Base-by-base conservation (phyloP, 2,113 vertebrate species). In the Clupea harengus region DNA sequence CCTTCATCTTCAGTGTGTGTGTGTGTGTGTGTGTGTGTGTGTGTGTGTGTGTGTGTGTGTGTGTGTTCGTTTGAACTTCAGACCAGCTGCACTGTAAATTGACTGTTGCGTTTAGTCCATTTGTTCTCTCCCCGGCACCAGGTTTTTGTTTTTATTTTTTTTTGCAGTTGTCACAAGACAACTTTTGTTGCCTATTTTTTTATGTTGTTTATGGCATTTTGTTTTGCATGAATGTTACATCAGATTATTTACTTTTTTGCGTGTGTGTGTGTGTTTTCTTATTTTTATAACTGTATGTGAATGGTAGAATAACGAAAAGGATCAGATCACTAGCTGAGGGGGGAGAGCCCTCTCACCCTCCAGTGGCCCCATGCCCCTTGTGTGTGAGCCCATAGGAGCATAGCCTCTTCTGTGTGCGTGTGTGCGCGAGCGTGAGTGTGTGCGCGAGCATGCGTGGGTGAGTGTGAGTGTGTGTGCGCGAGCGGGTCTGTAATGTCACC, bases 41-140 rank as follows among this genome's bases (percentile, higher is more conserved):
- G 90, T 45, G 81, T 25, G 32, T 72, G 60, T 82, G 81, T 2
- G 39, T 7, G 50, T 83, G 60, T 6, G 86, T 87, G 86, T 20
- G 57, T 83, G 60, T 86, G 64, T 32, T 44, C 18, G 75, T 45
- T 67, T 82, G 17, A 13, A 67, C 93, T 91, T 89, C 91, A 93
- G 92, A 94, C 93, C 92, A 94, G 95, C 92, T 94, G 94, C 94
- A 95, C 93, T 95, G 93, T 95, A 92, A 92, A 92, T 91, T 87
- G 84, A 90, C 46, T 67, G 83, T 39, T 78, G 84, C 83, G 54
- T 85, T 89, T 22, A 72, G 20, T 88, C 52, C 45, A 81, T 85
- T 49, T 64, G 83, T 83, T 80, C 60, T 89, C 78, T 86, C 90
- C 92, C 4, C 72, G 4, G 72, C 72, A 39, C 25, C 72, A 32